Base-by-base conservation (phyloP, 1,140 invertebrate genomes). In the Bombyx mori region DNA sequence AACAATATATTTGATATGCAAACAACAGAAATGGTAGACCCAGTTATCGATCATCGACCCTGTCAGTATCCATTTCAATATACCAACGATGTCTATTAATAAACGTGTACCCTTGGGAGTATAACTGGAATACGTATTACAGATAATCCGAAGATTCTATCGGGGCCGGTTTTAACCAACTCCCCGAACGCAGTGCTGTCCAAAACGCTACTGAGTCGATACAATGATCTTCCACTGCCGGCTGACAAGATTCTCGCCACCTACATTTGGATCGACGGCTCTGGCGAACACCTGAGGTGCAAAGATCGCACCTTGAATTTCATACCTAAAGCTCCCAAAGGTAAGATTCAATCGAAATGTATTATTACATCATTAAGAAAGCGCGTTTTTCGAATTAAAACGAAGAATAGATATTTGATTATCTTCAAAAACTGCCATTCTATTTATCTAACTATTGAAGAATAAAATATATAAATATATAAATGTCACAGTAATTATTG, bases 201-300 rank as follows among this genome's bases (percentile, higher is more conserved):
- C 67, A 97, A 97, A 77, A 90, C 90, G 10, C 84, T 96, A 3
- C 77, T 95, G 53, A 88, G 90, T 10, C 90, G 91, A 54, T 98
- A 95, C 76, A 84, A 96, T 70, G 89, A 91, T 52, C 87, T 98
- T 48, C 93, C 93, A 0, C 90, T 95, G 60, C 94, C 95, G 0
- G 93, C 93, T 1, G 90, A 95, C 60, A 90, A 91, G 71, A 90
- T 95, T 44, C 93, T 96, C 74, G 94, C 93, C 1, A 96, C 94
- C 63, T 99, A 99, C 86, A 91, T 99, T 45, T 99, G 98, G 97
- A 97, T 99, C 60, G 97, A 99, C 82, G 97, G 97, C 4, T 95
- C 94, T 1, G 96, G 96, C 1, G 96, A 98, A 83, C 91, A 94
- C 61, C 75, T 98, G 4, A 89, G 98, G 60, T 92, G 93, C 75